Base-by-base conservation (phyloP, 37 sponge, comb jelly and placozoan genomes). In the Spongilla lacustris region DNA sequence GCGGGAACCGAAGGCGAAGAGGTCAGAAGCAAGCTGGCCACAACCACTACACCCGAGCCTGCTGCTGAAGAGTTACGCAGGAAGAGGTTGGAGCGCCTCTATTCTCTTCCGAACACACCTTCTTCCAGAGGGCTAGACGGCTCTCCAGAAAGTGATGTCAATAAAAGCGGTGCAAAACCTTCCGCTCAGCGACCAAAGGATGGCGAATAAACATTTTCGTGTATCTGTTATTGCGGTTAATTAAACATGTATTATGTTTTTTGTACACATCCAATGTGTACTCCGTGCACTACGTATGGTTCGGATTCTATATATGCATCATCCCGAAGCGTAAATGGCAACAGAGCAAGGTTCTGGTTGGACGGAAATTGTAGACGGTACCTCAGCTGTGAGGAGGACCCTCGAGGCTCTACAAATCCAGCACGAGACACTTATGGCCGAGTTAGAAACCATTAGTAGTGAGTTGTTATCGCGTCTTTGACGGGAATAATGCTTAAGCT, bases 341-440 rank as follows among this genome's bases (percentile, higher is more conserved):
- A 58, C 58, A 17, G 58, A 58, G 58, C 58, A 1, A 6, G 58
- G 14, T 58, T 58, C 58, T 58, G 21, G 58, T 58, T 58, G 58
- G 58, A 17, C 58, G 58, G 58, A 58, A 17, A 58, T 58, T 58
- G 58, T 89, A 33, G 79, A 75, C 36, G 79, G 79, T 24, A 84
- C 89, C 28, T 10, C 67, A 31, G 35, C 89, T 21, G 78, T 87
- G 46, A 50, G 50, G 12, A 48, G 79, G 36, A 89, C 73, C 19
- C 75, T 92, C 34, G 92, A 92, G 58, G 81, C 92, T 10, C 89
- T 92, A 0, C 36, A 49, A 28, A 46, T 33, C n/a, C 85, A 92
- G 37, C 92, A 92, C 71, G 77, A 81, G 71, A 27, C 41, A 32
- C 85, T 88, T 50, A 85, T 92, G 19, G 27, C 66, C 17, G 80